Conservation (phyloP, 2,888 invertebrate genomes). For the Cheilosia urbana region DNA sequence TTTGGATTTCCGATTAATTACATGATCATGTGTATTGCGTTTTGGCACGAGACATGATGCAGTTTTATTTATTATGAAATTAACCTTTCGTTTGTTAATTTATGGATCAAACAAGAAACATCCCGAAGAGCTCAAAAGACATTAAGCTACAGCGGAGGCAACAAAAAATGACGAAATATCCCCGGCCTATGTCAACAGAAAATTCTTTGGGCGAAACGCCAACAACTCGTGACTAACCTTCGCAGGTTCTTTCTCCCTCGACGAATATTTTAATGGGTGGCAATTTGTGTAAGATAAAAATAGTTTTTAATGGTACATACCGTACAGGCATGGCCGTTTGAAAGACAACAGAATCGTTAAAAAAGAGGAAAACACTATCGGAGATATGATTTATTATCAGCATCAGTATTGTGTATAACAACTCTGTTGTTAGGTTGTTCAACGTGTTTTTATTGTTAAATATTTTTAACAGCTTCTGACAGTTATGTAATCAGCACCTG, state of each 20-base stretch:
- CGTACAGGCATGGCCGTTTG: conserved; percentile 9
- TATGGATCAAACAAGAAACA: conserved; percentile 7
- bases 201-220: conserved; percentile 55
- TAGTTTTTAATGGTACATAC: conserved; percentile 7
- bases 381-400: background rate
- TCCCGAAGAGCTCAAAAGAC: conserved; percentile 9
- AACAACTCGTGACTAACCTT: conserved; percentile 48
- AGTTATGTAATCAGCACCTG: no score
- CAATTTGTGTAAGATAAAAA: conserved; percentile 1
- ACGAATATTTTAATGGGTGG: conserved; percentile 14
- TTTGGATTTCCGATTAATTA: conserved; percentile 32
- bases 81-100: conserved; percentile 12
- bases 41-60: conserved; percentile 24
- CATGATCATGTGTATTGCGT: conserved; percentile 15
- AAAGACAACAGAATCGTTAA: background rate
- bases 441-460: no score
- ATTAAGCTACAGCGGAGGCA: conserved; percentile 4
- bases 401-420: background rate
- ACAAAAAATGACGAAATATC: conserved; percentile 55
- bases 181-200: conserved; percentile 67
- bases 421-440: background rate
- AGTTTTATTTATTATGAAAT: conserved; percentile 6
- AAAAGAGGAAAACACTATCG: background rate
- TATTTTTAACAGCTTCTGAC: no score
- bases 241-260: conserved; percentile 30